These are phyloP conservation scores for Listronotus oregonensis DNA, from an alignment of 1,140 invertebrate genomes.

Conservation along the genomic window DNA sequence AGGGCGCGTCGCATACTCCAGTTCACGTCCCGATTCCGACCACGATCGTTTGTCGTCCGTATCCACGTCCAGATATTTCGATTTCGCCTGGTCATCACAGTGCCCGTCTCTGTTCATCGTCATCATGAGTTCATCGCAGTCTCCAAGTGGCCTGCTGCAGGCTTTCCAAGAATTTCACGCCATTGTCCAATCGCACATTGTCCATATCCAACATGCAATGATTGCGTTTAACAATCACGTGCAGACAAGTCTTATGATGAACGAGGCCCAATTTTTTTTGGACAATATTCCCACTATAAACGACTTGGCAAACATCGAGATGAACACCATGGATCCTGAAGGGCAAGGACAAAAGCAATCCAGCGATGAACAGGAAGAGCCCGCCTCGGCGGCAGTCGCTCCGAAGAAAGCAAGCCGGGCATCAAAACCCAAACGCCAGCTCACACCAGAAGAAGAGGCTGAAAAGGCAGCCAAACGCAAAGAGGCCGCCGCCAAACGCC, in stretches of 20 bases:
- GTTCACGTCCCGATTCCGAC: not conserved
- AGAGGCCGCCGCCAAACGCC: not conserved
- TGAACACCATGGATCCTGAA: constrained; percentile 1
- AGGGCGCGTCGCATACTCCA: constrained; percentile 1
- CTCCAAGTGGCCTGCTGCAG: not conserved
- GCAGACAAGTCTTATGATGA: constrained; percentile 1
- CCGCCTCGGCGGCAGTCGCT: not conserved
- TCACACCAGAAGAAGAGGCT: constrained; percentile 1
- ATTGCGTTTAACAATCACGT: constrained; percentile 1
- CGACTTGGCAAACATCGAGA: constrained; percentile 1
- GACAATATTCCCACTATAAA: not conserved
- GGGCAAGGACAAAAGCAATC: not conserved
- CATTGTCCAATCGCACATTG: constrained; percentile 1
- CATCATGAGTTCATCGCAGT: not conserved
- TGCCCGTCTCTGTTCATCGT: constrained; percentile 1
- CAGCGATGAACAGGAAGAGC: constrained; percentile 1
- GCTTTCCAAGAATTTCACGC: constrained; percentile 1
- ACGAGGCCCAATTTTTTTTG: constrained; percentile 1
- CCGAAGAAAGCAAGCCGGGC: not conserved
- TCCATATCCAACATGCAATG: constrained; percentile 1
- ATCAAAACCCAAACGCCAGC: not conserved
- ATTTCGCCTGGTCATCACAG: not conserved
- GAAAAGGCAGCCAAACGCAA: constrained; percentile 1
- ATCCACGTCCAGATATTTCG: constrained; percentile 1
- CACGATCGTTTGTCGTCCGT: not conserved